These are phyloP conservation scores for Zelostemma sp. DNA, from an alignment of 1,140 invertebrate species.

Conservation along the genomic window DNA sequence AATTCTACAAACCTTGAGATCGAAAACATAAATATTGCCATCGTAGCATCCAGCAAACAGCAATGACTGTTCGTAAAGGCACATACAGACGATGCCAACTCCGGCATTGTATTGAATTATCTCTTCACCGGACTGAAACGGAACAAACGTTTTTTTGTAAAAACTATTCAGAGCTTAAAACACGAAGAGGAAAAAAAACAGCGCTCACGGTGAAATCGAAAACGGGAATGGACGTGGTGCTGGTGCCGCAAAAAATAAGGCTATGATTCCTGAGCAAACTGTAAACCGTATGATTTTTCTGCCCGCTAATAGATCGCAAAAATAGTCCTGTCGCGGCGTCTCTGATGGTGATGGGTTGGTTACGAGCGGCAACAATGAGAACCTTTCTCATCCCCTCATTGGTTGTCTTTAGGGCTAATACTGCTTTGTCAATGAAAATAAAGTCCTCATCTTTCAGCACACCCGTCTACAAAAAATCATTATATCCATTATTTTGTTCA, in stretches of 20 bases:
- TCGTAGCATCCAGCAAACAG: slow-evolving; percentile 79
- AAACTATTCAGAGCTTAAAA: too few relatives aligned
- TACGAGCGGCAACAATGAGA: slow-evolving; percentile 76
- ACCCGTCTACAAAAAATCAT: slow-evolving; percentile 67
- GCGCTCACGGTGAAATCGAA: slow-evolving; percentile 76
- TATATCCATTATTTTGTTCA: too few relatives aligned
- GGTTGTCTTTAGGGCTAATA: slow-evolving; percentile 76
- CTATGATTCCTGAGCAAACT: slow-evolving; percentile 75
- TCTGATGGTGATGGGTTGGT: slow-evolving; percentile 75
- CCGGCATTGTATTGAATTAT: slow-evolving; percentile 72
- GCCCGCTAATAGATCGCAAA: slow-evolving; percentile 73
- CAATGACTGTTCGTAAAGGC: slow-evolving; percentile 70
- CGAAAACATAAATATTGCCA: slow-evolving; percentile 78
- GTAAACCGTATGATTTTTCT: slow-evolving; percentile 75
- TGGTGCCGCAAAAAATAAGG: slow-evolving; percentile 78
- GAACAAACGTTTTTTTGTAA: too few relatives aligned
- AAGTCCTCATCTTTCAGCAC: slow-evolving; percentile 71
- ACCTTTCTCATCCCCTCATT: slow-evolving; percentile 77
- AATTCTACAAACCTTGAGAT: slow-evolving; percentile 58
- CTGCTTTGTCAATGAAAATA: slow-evolving; percentile 74
- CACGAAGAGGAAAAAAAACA: too few relatives aligned
- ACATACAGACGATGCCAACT: slow-evolving; percentile 77
- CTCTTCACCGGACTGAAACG: slow-evolving; percentile 72
- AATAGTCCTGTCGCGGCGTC: slow-evolving; percentile 76
- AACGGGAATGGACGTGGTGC: slow-evolving; percentile 75